These are phyloP conservation scores for Indicator maculatus DNA, from an alignment of 2,113 vertebrate species.

Conservation along the genomic window DNA sequence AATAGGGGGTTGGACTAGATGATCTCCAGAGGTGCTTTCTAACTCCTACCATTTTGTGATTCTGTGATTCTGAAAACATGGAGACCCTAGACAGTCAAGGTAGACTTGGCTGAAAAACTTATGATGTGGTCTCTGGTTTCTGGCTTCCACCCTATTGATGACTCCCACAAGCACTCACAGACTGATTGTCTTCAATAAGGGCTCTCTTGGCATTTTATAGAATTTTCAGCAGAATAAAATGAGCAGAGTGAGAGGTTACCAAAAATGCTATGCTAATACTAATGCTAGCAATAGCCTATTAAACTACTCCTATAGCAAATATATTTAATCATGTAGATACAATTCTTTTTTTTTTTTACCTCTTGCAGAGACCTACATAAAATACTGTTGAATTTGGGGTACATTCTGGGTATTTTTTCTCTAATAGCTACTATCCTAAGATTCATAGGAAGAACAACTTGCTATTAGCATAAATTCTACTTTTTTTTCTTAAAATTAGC, in stretches of 20 bases:
- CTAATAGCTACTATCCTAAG: neutral
- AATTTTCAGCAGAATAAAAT: constrained; percentile 10
- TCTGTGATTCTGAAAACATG: neutral
- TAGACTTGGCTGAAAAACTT: neutral
- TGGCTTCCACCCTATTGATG: neutral
- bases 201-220: neutral
- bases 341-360: neutral
- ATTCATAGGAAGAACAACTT: neutral
- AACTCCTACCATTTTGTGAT: no score
- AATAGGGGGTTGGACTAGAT: no score
- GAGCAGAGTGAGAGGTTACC: neutral
- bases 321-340: neutral
- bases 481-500: neutral
- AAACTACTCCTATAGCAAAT: constrained; percentile 6
- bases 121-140: neutral
- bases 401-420: neutral
- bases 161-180: neutral
- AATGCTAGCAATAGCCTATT: neutral
- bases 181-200: neutral
- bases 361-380: neutral
- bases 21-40: no score
- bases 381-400: neutral
- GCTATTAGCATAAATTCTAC: neutral
- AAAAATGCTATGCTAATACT: neutral
- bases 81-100: neutral